Percentiles rank a stretch among this genome's conserved stretches.
phyloP scores from a whole-genome alignment of 92 coral and sea anemone species.

The Phenganax marumi region DNA sequence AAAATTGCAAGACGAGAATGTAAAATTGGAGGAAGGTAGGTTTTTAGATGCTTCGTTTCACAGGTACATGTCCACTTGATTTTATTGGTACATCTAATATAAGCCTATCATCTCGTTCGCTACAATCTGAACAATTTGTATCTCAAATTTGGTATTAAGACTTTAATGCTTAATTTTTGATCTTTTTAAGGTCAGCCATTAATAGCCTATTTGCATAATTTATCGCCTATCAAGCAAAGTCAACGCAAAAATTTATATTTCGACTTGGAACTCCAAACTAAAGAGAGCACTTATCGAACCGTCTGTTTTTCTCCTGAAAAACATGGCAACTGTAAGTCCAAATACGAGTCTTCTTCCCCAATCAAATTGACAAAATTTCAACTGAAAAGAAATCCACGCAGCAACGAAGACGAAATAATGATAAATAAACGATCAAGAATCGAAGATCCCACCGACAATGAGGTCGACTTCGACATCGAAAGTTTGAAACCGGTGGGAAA shows the following conservation, averaged over 20 bases:
- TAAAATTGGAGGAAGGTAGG: not conserved
- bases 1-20: not conserved
- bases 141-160: not conserved
- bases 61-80: not conserved
- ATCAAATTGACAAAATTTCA: conserved; percentile 9
- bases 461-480: conserved; percentile 11
- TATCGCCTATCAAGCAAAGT: conserved; percentile 55
- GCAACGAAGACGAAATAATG: conserved; percentile 7
- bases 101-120: not conserved
- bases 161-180: not conserved
- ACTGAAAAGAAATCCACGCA: conserved; percentile 1
- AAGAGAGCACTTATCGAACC: conserved; percentile 47
- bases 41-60: not conserved
- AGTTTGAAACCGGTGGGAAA: not conserved
- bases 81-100: not conserved
- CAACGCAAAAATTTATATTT: conserved; percentile 58
- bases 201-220: conserved; percentile 58
- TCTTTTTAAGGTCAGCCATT: conserved; percentile 29
- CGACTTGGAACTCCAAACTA: conserved; percentile 54
- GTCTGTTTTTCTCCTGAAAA: conserved; percentile 63
- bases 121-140: not conserved
- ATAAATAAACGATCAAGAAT: conserved; percentile 5
- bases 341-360: conserved; percentile 45
- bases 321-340: conserved; percentile 39
- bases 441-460: conserved; percentile 5